Evolutionary conservation across 1,140 invertebrate species (phyloP).

Genomic region (Drosophila simulans): DNA sequence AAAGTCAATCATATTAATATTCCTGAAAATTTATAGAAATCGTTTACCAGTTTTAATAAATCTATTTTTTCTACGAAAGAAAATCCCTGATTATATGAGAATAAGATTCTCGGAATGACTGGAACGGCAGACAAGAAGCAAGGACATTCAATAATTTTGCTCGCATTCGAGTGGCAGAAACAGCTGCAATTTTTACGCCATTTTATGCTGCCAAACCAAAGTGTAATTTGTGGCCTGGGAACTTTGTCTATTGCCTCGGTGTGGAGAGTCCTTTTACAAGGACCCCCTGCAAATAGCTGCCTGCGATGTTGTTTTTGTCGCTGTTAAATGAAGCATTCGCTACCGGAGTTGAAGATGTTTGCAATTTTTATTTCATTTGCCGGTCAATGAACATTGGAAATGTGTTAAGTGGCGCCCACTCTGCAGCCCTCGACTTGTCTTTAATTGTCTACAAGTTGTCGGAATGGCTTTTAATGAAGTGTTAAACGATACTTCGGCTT

Average conservation of each 20-base stretch:
- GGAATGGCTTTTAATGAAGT: slow-evolving; percentile 76
- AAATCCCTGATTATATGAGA: neutral
- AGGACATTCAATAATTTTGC: slow-evolving; percentile 77
- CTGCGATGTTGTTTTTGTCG: slow-evolving; percentile 35
- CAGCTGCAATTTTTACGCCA: slow-evolving; percentile 81
- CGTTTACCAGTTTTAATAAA: neutral
- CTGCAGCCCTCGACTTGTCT: slow-evolving; percentile 36
- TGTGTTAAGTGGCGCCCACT: slow-evolving; percentile 69
- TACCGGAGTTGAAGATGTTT: slow-evolving; percentile 72
- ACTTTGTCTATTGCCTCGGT: slow-evolving; percentile 75
- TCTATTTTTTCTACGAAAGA: too few relatives aligned
- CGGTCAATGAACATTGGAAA: slow-evolving; percentile 80
- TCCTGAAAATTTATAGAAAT: too few relatives aligned
- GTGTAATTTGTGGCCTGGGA: slow-evolving; percentile 78
- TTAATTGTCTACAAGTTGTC: slow-evolving; percentile 78
- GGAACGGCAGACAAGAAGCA: slow-evolving; percentile 13
- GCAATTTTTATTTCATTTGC: slow-evolving; percentile 81
- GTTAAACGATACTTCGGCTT: slow-evolving; percentile 55
- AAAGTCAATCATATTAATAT: too few relatives aligned
- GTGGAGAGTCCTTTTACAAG: slow-evolving; percentile 23
- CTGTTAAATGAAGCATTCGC: slow-evolving; percentile 79
- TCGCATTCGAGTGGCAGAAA: slow-evolving; percentile 56
- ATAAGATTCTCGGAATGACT: neutral
- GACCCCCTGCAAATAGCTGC: neutral
- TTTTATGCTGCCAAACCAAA: slow-evolving; percentile 74